Percentiles rank a stretch among this genome's conserved stretches.
Evolutionary conservation across 2,888 invertebrate genomes (phyloP).

Genomic region (Melanophora roralis): DNA sequence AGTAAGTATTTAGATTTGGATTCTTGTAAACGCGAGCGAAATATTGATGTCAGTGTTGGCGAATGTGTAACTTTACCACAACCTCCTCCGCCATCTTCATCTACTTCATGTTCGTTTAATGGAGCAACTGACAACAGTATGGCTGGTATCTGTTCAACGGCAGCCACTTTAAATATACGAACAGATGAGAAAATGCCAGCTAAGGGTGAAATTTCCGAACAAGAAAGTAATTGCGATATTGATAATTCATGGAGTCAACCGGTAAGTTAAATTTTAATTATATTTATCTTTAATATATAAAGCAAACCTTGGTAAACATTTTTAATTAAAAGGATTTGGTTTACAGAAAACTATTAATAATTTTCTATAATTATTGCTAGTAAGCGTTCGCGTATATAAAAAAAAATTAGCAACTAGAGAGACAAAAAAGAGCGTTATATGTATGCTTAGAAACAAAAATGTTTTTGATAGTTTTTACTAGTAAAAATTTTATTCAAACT

Average conservation of each 20-base stretch:
- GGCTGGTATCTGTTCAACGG: constrained; percentile 69
- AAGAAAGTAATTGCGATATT: constrained; percentile 90
- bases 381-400: no score
- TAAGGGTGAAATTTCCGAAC: constrained; percentile 90
- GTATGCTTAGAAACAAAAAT: no score
- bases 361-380: no score
- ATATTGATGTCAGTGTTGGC: constrained; percentile 41
- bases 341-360: no score
- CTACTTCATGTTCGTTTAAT: constrained; percentile 71
- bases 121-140: constrained; percentile 76
- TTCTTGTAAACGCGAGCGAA: constrained; percentile 71
- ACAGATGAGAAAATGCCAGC: constrained; percentile 93
- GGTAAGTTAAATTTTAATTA: constrained; percentile 79
- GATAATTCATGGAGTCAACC: constrained; percentile 84
- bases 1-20: constrained; percentile 76
- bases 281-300: constrained; percentile 25
- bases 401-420: no score
- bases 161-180: constrained; percentile 83
- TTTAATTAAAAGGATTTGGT: no score
- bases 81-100: constrained; percentile 63
- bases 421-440: no score
- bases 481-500: no score
- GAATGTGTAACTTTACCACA: constrained; percentile 34
- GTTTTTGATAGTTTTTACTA: no score
- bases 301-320: not conserved